Evolutionary conservation across 1,140 invertebrate species (phyloP).

Genomic region (Lordiphosa collinella): DNA sequence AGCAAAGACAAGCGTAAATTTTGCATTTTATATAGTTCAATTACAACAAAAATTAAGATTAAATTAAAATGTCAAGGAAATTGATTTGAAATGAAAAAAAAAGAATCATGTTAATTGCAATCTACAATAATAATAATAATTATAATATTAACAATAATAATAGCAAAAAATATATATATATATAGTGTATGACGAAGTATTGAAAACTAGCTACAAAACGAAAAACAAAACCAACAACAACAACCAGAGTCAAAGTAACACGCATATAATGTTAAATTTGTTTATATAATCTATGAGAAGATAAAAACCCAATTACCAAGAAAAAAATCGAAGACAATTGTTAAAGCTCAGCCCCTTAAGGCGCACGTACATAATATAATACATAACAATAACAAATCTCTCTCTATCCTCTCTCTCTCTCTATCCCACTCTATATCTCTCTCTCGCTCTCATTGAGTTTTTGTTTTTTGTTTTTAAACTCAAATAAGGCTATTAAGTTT

Average conservation of each 20-base stretch:
- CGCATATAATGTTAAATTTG: conserved; percentile 75
- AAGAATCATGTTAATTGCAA: conserved; percentile 25
- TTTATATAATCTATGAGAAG: conserved; percentile 78
- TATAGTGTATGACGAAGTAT: conserved; percentile 6
- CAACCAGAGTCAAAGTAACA: conserved; percentile 33
- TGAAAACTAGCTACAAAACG: conserved; percentile 17
- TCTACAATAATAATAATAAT: conserved; percentile 20
- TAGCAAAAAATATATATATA: conserved; percentile 18
- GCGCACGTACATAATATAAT: conserved; percentile 17
- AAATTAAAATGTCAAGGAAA: conserved; percentile 2
- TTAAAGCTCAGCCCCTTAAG: conserved; percentile 54
- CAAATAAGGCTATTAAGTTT: conserved; percentile 21
- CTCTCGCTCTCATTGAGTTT: conserved; percentile 9
- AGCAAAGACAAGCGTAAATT: no score
- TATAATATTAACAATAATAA: conserved; percentile 8
- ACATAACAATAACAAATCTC: conserved; percentile 20
- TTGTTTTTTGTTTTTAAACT: neutral
- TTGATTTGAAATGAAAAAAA: conserved; percentile 2
- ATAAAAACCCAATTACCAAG: conserved; percentile 18
- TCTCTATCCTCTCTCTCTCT: conserved; percentile 14
- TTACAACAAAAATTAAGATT: neutral
- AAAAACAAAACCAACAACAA: conserved; percentile 9
- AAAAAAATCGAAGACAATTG: conserved; percentile 50
- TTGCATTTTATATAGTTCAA: no score
- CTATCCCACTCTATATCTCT: conserved; percentile 11